phyloP scores from a whole-genome alignment of 2,797 vertebrate species.

The Argentina silus region DNA sequence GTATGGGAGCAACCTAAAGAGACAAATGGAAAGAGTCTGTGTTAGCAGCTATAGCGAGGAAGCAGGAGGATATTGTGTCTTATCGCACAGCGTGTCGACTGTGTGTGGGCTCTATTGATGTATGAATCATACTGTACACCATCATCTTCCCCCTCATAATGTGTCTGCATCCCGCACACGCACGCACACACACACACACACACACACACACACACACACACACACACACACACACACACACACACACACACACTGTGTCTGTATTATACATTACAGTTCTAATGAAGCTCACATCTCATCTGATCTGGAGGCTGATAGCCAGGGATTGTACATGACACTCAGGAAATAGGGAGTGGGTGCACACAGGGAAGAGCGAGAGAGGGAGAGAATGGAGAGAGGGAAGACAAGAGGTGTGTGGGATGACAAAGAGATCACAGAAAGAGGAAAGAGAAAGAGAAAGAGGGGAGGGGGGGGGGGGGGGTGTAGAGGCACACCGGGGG shows the following conservation, averaged over 20 bases:
- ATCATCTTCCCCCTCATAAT: constrained; percentile 18
- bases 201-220: no score
- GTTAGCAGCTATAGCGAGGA: no score
- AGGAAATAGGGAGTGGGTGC: background rate
- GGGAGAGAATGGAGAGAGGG: background rate
- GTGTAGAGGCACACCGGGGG: constrained; percentile 1
- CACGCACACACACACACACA: no score
- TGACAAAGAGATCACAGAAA: constrained; percentile 4
- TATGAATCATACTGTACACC: constrained; percentile 44
- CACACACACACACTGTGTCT: constrained; percentile 8
- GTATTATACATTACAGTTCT: constrained; percentile 31
- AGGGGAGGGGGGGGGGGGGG: background rate
- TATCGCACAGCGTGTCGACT: background rate
- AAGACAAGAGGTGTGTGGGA: background rate
- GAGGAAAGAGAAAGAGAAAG: background rate
- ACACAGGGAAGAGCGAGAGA: background rate
- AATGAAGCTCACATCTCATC: constrained; percentile 25
- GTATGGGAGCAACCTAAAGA: no score
- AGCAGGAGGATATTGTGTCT: background rate
- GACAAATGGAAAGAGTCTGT: no score
- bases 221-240: no score
- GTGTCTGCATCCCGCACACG: no score
- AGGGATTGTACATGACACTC: background rate
- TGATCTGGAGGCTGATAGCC: constrained; percentile 14
- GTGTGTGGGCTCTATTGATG: constrained; percentile 30